Conservation (phyloP, 2,888 invertebrate genomes). For the Hymenopus coronatus region DNA sequence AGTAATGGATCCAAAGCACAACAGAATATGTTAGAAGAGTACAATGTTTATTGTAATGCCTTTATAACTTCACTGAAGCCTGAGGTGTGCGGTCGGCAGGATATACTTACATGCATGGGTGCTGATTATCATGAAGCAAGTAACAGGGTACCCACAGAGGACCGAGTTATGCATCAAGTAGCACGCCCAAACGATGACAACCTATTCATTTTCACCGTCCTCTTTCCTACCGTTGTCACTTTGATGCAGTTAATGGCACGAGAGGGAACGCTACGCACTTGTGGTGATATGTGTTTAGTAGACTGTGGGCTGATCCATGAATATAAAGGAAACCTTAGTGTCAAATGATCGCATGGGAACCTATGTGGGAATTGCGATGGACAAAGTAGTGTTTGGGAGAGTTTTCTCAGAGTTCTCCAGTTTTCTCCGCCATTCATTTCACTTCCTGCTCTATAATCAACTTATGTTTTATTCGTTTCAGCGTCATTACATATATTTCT, state of each 20-base stretch:
- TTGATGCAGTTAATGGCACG: neutral
- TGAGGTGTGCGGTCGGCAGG: neutral
- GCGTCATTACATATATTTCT: no score
- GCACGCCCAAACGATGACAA: neutral
- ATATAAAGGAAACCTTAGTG: neutral
- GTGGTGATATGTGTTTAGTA: neutral
- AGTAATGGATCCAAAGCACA: no score
- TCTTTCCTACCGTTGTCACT: neutral
- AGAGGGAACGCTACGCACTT: neutral
- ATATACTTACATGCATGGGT: no score
- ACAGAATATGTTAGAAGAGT: no score
- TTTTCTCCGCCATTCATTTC: no score
- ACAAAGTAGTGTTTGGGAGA: no score
- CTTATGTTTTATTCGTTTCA: no score
- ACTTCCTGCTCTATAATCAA: no score
- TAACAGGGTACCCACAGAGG: neutral
- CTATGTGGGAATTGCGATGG: no score
- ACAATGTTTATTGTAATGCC: neutral
- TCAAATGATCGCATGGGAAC: no score
- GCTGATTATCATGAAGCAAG: neutral
- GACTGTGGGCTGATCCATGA: neutral
- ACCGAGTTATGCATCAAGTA: neutral
- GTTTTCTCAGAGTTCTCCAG: no score
- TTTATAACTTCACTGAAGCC: neutral
- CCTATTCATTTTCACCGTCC: conserved; percentile 16